phyloP scores from a whole-genome alignment of 1,140 invertebrate genomes.

The Nephila pilipes region DNA sequence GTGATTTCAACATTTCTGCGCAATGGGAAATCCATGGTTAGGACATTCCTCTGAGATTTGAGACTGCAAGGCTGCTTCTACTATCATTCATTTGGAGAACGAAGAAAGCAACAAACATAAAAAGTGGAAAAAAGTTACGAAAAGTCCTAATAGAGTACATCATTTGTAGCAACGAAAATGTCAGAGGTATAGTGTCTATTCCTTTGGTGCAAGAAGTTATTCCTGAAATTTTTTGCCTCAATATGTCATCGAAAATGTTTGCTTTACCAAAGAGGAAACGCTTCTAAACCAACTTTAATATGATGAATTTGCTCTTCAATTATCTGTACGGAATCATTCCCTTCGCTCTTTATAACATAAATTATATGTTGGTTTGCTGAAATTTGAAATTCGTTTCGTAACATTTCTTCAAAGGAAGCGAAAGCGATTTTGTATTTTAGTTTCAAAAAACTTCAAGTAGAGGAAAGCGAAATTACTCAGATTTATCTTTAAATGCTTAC shows the following conservation, averaged over 20 bases:
- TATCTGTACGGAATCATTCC: no score
- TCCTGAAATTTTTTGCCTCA: background rate
- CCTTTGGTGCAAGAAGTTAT: background rate
- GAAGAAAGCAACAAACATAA: background rate
- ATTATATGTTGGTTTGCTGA: no score
- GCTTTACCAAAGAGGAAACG: no score
- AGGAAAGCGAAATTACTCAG: no score
- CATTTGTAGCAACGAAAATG: constrained; percentile 1
- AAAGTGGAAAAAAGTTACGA: background rate
- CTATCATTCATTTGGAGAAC: background rate
- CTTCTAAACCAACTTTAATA: no score
- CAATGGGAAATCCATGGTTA: background rate
- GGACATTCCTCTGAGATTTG: background rate
- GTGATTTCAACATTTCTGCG: background rate
- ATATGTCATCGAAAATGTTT: background rate
- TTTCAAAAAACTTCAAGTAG: no score
- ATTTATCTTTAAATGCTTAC: no score
- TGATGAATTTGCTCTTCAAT: no score
- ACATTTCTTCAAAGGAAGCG: no score
- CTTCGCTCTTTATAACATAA: no score
- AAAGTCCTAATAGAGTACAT: background rate
- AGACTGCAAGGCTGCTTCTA: background rate
- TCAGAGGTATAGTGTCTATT: background rate
- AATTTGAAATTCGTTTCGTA: no score
- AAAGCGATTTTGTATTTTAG: no score